Conservation (phyloP, 2,888 invertebrate genomes). For the Eubasilissa splendida region DNA sequence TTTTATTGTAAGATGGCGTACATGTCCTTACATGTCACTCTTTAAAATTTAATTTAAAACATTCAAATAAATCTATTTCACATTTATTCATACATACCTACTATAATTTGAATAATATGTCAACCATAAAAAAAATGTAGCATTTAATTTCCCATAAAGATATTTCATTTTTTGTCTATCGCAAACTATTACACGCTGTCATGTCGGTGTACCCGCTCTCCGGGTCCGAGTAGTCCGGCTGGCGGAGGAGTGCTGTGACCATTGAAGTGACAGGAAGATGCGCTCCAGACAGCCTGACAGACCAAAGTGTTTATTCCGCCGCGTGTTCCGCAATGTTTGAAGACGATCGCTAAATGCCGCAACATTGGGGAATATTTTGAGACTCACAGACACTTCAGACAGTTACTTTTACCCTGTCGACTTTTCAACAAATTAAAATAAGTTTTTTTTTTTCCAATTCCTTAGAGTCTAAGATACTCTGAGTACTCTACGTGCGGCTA, state of each 20-base stretch:
- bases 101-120: too few species aligned
- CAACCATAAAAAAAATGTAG: too few species aligned
- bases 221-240: not conserved
- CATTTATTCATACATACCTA: too few species aligned
- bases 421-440: too few species aligned
- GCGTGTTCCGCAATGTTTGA: slow-evolving; percentile 23
- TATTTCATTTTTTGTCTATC: too few species aligned
- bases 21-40: not conserved
- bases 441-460: too few species aligned
- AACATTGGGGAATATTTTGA: not conserved
- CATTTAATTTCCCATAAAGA: too few species aligned
- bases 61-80: not conserved
- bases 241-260: not conserved
- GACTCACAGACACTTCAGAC: not conserved
- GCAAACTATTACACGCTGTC: not conserved
- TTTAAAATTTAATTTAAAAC: not conserved
- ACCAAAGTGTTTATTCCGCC: not conserved
- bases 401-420: too few species aligned
- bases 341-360: not conserved
- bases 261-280: slow-evolving; percentile 12
- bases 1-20: not conserved
- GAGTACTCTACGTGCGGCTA: too few species aligned
- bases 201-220: not conserved
- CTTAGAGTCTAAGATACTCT: too few species aligned
- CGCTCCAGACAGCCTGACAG: not conserved